Conservation (phyloP, 2,797 vertebrate species). For the Sylvilagus floridanus region DNA sequence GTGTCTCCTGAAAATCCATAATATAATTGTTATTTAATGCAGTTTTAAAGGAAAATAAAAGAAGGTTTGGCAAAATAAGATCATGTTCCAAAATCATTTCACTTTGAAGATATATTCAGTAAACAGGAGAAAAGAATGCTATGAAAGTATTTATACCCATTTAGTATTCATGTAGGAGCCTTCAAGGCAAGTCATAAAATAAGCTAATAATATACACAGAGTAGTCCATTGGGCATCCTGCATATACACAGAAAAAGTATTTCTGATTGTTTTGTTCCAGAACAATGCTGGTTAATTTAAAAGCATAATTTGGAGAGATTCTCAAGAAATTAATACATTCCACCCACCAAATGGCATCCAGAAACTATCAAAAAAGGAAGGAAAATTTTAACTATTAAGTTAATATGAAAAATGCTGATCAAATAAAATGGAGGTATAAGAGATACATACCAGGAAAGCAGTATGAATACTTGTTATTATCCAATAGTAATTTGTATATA, state of each 20-base stretch:
- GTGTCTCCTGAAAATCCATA: not conserved
- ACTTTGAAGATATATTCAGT: constrained; percentile 40
- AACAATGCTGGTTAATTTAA: constrained; percentile 56
- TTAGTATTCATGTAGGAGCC: not conserved
- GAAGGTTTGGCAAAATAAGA: constrained; percentile 40
- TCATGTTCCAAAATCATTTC: constrained; percentile 13
- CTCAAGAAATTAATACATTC: constrained; percentile 74
- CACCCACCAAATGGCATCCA: constrained; percentile 68
- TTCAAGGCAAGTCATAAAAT: constrained; percentile 68
- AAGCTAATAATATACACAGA: constrained; percentile 21
- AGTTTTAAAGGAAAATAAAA: not conserved
- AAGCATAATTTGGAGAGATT: constrained; percentile 60
- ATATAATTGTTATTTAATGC: not conserved
- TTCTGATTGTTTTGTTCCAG: constrained; percentile 38
- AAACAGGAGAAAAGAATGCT: constrained; percentile 67
- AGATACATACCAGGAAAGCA: not conserved
- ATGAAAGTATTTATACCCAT: constrained; percentile 21
- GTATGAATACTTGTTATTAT: not conserved
- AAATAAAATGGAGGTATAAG: constrained; percentile 49
- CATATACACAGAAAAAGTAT: constrained; percentile 19
- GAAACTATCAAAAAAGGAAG: constrained; percentile 68
- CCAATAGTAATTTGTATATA: not conserved
- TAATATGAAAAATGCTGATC: constrained; percentile 61
- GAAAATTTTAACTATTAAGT: constrained; percentile 62
- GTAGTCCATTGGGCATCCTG: not conserved